A percentile compares a stretch with the other conserved stretches of the same genome.
Conservation (phyloP, 2,797 vertebrate genomes). For the Gallinago stenura region DNA sequence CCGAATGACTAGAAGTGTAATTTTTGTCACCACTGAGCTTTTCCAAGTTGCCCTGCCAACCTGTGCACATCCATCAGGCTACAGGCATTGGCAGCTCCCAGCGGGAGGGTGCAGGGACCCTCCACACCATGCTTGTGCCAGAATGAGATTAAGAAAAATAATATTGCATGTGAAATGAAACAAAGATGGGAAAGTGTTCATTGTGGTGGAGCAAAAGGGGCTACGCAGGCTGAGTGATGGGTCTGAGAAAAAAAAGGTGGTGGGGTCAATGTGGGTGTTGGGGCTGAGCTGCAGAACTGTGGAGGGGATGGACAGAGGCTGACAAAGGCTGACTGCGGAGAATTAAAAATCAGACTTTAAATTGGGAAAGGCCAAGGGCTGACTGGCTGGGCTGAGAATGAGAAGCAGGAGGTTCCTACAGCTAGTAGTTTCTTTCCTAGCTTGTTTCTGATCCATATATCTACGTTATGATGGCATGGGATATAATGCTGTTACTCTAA, state of each 20-base stretch:
- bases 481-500: neutral
- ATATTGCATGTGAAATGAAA: neutral
- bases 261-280: neutral
- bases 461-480: neutral
- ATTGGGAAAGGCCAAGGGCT: neutral
- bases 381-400: neutral
- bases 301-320: neutral
- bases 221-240: rapidly evolving
- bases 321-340: neutral
- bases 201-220: neutral
- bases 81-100: neutral
- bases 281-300: neutral
- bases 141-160: neutral
- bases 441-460: neutral
- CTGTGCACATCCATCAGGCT: neutral
- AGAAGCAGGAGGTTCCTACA: neutral
- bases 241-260: neutral
- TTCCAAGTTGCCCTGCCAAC: neutral
- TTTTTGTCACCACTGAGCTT: neutral
- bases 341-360: neutral
- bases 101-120: neutral
- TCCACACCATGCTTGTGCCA: neutral
- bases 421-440: neutral
- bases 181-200: neutral
- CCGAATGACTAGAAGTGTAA: neutral